A percentile compares a stretch with the other conserved stretches of the same genome.
These are phyloP conservation scores for Scopus umbretta DNA, from an alignment of 2,113 vertebrate genomes.

Conservation along the genomic window DNA sequence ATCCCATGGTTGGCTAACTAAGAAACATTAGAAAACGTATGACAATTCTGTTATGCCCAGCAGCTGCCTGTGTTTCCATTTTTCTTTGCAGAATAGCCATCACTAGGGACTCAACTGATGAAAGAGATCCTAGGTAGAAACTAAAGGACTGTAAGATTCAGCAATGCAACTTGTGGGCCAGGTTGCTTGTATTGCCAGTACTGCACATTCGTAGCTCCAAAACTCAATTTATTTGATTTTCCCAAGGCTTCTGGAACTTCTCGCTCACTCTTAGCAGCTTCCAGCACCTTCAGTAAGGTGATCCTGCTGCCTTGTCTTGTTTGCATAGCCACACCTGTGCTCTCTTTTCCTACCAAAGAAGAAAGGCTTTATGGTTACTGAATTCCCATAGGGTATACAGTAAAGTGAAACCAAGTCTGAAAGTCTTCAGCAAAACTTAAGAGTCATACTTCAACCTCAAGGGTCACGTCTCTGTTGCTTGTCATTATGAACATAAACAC, in stretches of 20 bases:
- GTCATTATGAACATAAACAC: not conserved
- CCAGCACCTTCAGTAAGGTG: not conserved
- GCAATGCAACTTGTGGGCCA: not conserved
- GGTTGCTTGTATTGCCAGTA: not conserved
- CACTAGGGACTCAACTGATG: not conserved
- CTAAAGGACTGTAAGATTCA: not conserved
- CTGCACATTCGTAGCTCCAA: not conserved
- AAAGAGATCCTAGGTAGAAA: not conserved
- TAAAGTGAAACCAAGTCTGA: not conserved
- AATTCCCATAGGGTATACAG: not conserved
- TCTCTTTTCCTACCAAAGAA: not conserved
- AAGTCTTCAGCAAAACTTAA: not conserved
- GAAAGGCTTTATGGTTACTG: not conserved
- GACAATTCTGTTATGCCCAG: not conserved
- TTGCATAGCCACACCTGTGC: not conserved
- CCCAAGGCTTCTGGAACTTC: not conserved
- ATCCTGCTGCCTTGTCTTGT: not conserved
- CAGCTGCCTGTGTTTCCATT: not conserved
- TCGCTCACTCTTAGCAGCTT: not conserved
- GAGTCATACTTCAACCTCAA: not conserved
- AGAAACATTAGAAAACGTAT: not conserved
- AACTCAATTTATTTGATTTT: not conserved
- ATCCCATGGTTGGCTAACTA: not conserved
- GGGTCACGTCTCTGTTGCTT: not conserved
- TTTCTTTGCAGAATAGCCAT: not conserved